Evolutionary conservation across 2,888 invertebrate genomes (phyloP), one percentile per base, ranked within the genome.

Genomic region (Diachrysia chrysitis): DNA sequence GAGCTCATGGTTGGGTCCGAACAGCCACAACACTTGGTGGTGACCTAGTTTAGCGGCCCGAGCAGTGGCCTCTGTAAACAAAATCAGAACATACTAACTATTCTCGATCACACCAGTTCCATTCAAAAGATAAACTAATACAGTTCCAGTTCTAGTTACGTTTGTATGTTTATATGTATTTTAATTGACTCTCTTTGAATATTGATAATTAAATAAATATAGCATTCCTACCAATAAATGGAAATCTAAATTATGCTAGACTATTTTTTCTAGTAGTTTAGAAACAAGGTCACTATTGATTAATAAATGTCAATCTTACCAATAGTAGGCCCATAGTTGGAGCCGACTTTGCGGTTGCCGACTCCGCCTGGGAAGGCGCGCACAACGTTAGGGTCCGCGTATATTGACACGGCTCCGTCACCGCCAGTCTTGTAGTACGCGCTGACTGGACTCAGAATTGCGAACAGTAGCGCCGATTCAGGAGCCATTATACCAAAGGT

Each of bases 21-120:
- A 99, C 51, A 99, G 95, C 99, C 99, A 99, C 64, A 99, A 92
- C 10, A 99, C 99, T 95, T 99, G 99, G 82, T 99, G 98, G 78
- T 98, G 97, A 0, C 98, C 98, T 84, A 96, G 95, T 67, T 96
- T 95, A 0, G 94, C 92, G 0, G 98, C 98, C 85, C 97, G 96
- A 58, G 98, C 98, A 87, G 98, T 98, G 51, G 98, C 97, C 82
- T 97, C 95, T 95, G 89, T 51, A 84, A 87, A 69, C 66, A 64
- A 42, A 66, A 68, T 58, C 57, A 69, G 32, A 58, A 76, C 59
- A 64, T 48, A 63, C 17, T 63, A 51, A 65, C 35, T 63, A 63
- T 79, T 73, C 71, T 57, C 55, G 67, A 71, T 63, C 25, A 64
- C 14, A 69, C 71, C 32, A 29, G 77, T 69, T 69, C 55, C 19